Evolutionary conservation across 2,113 vertebrate genomes (phyloP), one percentile per base, ranked within the genome.

Genomic region (Pogonocichla stellata): DNA sequence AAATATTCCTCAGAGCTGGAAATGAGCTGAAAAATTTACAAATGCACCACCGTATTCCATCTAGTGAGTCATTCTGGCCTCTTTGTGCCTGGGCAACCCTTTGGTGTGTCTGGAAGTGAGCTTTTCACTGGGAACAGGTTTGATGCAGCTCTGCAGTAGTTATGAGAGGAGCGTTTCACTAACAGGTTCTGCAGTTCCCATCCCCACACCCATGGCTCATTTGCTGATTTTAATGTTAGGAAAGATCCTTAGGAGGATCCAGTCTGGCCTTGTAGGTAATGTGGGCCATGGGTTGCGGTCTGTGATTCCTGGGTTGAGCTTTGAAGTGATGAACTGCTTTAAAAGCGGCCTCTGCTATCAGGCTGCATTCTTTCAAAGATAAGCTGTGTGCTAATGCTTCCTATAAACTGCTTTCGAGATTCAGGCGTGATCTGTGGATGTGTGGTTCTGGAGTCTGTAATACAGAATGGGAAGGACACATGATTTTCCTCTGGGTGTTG

Each of bases 171-270:
- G n/a, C 14, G 36, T 51, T 94, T 69, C 75, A 13, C 36, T 81
- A 25, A 2, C 2, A 34, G 31, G 22, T n/a, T 73, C 54, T 77
- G 38, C 72, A 54, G 8, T 88, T 82, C n/a, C 9, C 1, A 10
- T 51, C 38, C 57, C 62, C 26, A 31, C 33, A 3, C 48, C 50
- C 9, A 0, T 12, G 19, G 8, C 53, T 90, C 0, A 0, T 78
- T 78, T 84, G 73, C 45, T 69, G 50, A 50, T 54, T 62, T 83
- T 34, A 20, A 33, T 16, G 34, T 62, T 33, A 4, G 38, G 16
- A 48, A n/a, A 57, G 50, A 42, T 82, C 79, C n/a, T 31, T 28
- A 9, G 31, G 17, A 29, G 17, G 54, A 82, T 80, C 70, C 54
- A 29, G 45, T 38, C 66, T 69, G 90, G 72, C 75, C 33, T 42